These are phyloP conservation scores for Pseudorasbora parva DNA, from an alignment of 2,113 vertebrate species.

Conservation along the genomic window DNA sequence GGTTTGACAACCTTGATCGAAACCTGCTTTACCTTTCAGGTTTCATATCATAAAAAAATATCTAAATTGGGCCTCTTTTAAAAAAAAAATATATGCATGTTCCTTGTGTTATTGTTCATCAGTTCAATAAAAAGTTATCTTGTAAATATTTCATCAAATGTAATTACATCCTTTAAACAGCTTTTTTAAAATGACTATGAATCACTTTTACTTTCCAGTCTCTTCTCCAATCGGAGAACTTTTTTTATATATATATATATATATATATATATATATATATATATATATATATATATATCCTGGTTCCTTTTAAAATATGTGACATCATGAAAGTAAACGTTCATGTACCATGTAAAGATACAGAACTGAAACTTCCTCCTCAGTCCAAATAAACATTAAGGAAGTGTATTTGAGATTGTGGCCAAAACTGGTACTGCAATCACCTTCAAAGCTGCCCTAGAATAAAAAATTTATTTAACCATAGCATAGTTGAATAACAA, in stretches of 20 bases:
- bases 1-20: constrained; percentile 19
- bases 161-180: background rate
- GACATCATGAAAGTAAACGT: background rate
- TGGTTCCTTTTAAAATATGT: background rate
- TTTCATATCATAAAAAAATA: background rate
- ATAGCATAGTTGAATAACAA: no score
- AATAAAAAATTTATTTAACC: no score
- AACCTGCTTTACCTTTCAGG: background rate
- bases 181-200: background rate
- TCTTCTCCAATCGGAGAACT: no score
- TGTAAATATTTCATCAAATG: constrained; percentile 5
- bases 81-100: background rate
- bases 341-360: background rate
- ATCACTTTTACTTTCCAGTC: background rate
- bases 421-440: no score
- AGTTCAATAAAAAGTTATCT: background rate
- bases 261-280: no score
- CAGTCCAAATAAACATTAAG: background rate
- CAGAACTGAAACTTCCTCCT: constrained; percentile 18
- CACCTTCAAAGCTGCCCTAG: no score
- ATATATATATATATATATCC: no score
- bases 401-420: no score
- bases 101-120: background rate
- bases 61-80: no score
- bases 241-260: no score